phyloP scores from a whole-genome alignment of 37 sponge, comb jelly and placozoan species.

The Agelas oroides region DNA sequence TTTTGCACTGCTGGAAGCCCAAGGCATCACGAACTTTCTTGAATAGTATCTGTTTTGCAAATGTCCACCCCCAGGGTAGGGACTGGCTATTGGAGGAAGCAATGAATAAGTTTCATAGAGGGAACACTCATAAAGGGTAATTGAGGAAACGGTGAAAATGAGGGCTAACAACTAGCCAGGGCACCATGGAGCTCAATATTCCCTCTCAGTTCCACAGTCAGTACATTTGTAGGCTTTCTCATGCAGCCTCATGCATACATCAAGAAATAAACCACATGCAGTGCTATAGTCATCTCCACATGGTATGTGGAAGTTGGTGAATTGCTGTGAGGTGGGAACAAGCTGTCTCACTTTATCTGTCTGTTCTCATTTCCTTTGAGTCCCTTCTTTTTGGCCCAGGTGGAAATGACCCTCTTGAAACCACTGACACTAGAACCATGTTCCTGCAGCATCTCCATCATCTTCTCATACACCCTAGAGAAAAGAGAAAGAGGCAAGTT shows the following conservation, averaged over 20 bases:
- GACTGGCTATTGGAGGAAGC: constrained; percentile 12
- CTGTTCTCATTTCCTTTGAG: constrained; percentile 73
- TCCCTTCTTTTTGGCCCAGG: constrained; percentile 80
- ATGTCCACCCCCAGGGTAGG: constrained; percentile 71
- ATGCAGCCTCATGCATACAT: too few relatives aligned
- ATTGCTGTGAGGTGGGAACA: too few relatives aligned
- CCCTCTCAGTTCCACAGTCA: too few relatives aligned
- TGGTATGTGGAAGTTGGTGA: too few relatives aligned
- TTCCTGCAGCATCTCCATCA: constrained; percentile 67
- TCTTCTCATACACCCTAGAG: constrained; percentile 84
- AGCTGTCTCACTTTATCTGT: constrained; percentile 54
- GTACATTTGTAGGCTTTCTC: too few relatives aligned
- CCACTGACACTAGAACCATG: constrained; percentile 24
- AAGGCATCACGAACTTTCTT: constrained; percentile 58
- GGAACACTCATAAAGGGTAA: too few relatives aligned
- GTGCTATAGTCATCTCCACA: too few relatives aligned
- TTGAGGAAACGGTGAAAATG: not conserved
- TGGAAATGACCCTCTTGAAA: constrained; percentile 49
- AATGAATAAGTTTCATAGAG: too few relatives aligned
- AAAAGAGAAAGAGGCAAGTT: not conserved
- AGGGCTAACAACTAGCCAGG: too few relatives aligned
- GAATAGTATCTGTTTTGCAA: constrained; percentile 72
- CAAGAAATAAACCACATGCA: too few relatives aligned
- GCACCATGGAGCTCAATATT: too few relatives aligned
- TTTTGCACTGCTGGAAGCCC: constrained; percentile 57